These are phyloP conservation scores for Podarcis muralis DNA, from an alignment of 2,113 vertebrate species.

Conservation along the genomic window DNA sequence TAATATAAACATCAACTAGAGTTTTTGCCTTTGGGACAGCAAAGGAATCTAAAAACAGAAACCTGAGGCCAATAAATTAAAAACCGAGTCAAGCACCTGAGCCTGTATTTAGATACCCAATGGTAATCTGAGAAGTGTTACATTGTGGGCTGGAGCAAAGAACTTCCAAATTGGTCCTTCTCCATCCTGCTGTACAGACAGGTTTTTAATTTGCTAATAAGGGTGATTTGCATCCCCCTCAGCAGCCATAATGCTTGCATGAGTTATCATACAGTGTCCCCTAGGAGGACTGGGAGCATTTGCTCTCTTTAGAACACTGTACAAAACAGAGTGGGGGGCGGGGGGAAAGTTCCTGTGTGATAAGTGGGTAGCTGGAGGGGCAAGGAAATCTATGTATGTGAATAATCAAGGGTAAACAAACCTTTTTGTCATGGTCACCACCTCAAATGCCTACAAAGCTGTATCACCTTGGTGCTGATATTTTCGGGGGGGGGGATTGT, in stretches of 20 bases:
- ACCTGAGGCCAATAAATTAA: neutral
- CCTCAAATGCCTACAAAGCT: no score
- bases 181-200: neutral
- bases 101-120: neutral
- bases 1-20: conserved; percentile 36
- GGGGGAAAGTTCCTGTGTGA: neutral
- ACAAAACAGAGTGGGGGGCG: neutral
- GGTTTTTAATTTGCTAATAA: neutral
- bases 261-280: neutral
- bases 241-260: neutral
- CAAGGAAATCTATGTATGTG: neutral
- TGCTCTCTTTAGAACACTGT: neutral
- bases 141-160: neutral
- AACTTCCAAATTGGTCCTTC: neutral
- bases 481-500: no score
- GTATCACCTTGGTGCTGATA: neutral
- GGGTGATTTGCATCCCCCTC: neutral
- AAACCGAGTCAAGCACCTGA: conserved; percentile 3
- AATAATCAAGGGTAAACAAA: neutral
- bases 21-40: conserved; percentile 24
- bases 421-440: neutral
- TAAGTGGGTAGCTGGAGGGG: neutral
- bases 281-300: neutral
- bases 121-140: neutral
- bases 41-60: conserved; percentile 20